phyloP scores from a whole-genome alignment of 1,140 invertebrate genomes.

The Drosophila mayri region DNA sequence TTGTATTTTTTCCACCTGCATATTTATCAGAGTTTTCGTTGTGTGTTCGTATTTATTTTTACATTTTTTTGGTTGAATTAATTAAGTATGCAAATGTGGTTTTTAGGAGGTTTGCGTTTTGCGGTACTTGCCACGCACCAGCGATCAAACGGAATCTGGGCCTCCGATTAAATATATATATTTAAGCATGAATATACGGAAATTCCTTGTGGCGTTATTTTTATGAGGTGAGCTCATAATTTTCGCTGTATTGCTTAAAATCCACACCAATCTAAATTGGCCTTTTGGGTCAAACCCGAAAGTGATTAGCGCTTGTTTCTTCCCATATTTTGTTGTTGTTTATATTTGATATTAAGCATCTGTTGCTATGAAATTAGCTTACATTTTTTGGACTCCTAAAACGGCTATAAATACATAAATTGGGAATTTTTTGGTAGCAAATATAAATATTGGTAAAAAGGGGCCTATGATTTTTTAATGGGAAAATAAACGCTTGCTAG shows the following conservation, averaged over 20 bases:
- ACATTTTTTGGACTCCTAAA: neutral
- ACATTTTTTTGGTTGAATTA: conserved; percentile 54
- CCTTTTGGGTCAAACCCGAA: conserved; percentile 64
- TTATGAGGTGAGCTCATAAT: conserved; percentile 80
- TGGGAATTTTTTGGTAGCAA: neutral
- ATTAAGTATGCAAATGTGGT: conserved; percentile 75
- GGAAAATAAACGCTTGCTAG: too few relatives aligned
- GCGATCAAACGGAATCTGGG: conserved; percentile 64
- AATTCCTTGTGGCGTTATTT: conserved; percentile 70
- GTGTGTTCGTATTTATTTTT: conserved; percentile 18
- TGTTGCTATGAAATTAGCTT: conserved; percentile 33
- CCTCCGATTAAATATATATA: conserved; percentile 56
- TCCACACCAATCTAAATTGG: conserved; percentile 47
- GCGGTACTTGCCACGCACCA: conserved; percentile 79
- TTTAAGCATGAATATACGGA: conserved; percentile 52
- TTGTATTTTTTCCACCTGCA: conserved; percentile 38
- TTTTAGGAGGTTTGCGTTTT: conserved; percentile 58
- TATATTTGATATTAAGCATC: conserved; percentile 24
- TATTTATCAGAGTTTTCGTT: conserved; percentile 57
- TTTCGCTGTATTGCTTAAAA: conserved; percentile 51
- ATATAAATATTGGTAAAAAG: neutral
- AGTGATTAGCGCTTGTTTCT: conserved; percentile 33
- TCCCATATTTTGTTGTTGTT: neutral
- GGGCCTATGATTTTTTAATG: neutral
- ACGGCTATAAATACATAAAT: conserved; percentile 6